Evolutionary conservation across 2,113 vertebrate genomes (phyloP).

Genomic region (Arothron firmamentum): DNA sequence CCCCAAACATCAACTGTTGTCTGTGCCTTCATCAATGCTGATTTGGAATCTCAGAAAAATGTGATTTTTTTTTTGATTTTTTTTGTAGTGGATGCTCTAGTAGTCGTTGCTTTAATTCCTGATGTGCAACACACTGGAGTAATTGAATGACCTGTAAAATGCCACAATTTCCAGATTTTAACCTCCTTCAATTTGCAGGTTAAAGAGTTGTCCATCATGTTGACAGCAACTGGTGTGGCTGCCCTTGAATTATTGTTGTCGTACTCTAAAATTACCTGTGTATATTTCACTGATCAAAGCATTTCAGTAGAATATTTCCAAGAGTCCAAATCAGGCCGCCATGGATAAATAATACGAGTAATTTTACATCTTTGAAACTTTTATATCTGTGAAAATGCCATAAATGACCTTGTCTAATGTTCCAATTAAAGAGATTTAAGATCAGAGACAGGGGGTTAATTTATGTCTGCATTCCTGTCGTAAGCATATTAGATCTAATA

Average conservation of each 20-base stretch:
- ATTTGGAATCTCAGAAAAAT: too few species aligned
- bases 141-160: conserved; percentile 2
- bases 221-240: conserved; percentile 25
- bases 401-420: conserved; percentile 13
- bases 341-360: not conserved
- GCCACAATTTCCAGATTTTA: conserved; percentile 34
- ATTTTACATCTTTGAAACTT: conserved; percentile 6
- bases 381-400: not conserved
- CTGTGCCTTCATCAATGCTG: too few species aligned
- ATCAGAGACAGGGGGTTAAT: conserved; percentile 28
- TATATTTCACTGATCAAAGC: not conserved
- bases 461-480: conserved; percentile 48
- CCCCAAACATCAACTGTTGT: too few species aligned
- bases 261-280: too few species aligned
- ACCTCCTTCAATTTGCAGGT: conserved; percentile 41
- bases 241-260: not conserved
- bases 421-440: conserved; percentile 29
- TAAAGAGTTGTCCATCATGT: conserved; percentile 40
- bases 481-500: conserved; percentile 47
- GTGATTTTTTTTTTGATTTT: too few species aligned
- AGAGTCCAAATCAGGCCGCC: not conserved
- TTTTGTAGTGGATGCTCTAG: too few species aligned
- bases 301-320: not conserved
- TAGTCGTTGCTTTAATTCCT: too few species aligned
- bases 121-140: not conserved